Percentiles rank a stretch among this genome's conserved stretches.
phyloP scores from a whole-genome alignment of 2,113 vertebrate genomes.

The Micronycteris hirsuta region DNA sequence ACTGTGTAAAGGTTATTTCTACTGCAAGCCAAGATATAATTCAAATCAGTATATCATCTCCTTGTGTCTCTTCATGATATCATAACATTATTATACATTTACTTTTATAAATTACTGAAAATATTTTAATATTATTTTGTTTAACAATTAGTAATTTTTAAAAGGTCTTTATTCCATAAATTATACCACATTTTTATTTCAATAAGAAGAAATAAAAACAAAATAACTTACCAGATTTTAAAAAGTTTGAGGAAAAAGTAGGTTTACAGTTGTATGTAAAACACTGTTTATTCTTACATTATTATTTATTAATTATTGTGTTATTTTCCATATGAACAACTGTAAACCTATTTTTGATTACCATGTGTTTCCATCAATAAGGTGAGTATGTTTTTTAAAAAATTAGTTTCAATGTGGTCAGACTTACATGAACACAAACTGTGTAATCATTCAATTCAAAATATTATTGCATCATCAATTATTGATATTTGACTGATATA shows the following conservation, averaged over 20 bases:
- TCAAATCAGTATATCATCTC: neutral
- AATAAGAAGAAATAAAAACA: neutral
- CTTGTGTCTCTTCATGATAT: neutral
- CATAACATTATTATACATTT: neutral
- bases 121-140: neutral
- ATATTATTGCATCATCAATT: neutral
- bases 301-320: neutral
- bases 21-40: neutral
- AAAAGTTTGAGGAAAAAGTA: neutral
- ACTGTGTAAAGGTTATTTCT: neutral
- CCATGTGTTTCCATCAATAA: neutral
- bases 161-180: neutral
- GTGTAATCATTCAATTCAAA: neutral
- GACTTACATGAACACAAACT: neutral
- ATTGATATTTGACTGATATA: neutral
- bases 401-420: neutral
- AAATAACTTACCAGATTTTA: neutral
- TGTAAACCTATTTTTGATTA: neutral
- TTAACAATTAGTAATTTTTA: neutral
- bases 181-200: neutral
- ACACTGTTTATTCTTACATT: neutral
- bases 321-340: neutral
- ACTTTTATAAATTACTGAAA: neutral
- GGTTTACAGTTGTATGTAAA: neutral
- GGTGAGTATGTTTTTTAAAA: neutral